Evolutionary conservation across 2,797 vertebrate genomes (phyloP), one percentile per base, ranked within the genome.

Genomic region (Gymnodraco acuticeps): DNA sequence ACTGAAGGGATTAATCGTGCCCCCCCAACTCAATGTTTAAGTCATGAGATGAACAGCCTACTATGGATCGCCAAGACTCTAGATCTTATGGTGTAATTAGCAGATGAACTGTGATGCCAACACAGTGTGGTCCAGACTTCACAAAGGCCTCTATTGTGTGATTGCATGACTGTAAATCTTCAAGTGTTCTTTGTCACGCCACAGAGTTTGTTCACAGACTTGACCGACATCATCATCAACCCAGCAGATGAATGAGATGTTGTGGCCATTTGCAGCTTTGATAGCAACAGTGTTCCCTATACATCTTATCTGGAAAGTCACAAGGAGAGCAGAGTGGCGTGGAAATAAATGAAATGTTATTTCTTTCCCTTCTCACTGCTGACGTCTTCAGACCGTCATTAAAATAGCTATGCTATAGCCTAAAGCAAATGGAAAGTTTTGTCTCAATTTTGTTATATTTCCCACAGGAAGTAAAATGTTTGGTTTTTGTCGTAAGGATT

Each of bases 91-190:
- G 63, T 47, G 70, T 90, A 88, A 88, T 94, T 88, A 88, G 85
- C 84, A 88, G 84, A 90, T 85, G 83, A 88, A 83, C 78, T 84
- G 75, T 86, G 85, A 87, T 87, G 85, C 83, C 85, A 78, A 80
- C 83, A 61, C 70, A 58, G 81, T 19, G 0, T 63, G 75, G 63
- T 78, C 56, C 62, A 77, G 77, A 85, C 67, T 80, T 85, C 78
- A 90, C 73, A 87, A 86, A 89, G 76, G 19, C 62, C 66, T 68
- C 78, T 52, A 64, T 77, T 89, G 70, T 89, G 70, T 42, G 43
- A 83, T 83, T 81, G 73, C 45, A 58, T 41, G 70, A 84, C 67
- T 81, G 64, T 82, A 78, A 80, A 82, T 80, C 71, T 83, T 83
- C 20, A 12, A 7, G 61, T 70, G 31, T 75, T 60, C 75, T 75